phyloP scores from a whole-genome alignment of 1,140 invertebrate genomes.

The Zaprionus capensis region DNA sequence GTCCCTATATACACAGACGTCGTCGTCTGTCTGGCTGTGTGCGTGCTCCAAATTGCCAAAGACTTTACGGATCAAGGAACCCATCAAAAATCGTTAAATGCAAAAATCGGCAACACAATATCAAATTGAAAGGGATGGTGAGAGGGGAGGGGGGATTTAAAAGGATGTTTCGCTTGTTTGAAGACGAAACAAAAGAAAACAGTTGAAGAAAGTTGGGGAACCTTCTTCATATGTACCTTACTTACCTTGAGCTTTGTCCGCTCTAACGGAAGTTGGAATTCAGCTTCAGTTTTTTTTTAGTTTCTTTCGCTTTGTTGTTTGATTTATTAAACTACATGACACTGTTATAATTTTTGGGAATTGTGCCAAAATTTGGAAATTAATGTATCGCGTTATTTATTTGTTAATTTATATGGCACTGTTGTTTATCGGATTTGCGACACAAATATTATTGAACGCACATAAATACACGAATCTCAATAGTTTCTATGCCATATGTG shows the following conservation, averaged over 20 bases:
- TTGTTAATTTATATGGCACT: constrained; percentile 12
- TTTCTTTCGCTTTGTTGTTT: neutral
- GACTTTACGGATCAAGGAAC: constrained; percentile 79
- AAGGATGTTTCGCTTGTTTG: constrained; percentile 13
- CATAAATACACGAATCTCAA: constrained; percentile 22
- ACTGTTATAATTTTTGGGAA: constrained; percentile 35
- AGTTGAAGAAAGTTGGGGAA: neutral
- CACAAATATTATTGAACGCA: constrained; percentile 20
- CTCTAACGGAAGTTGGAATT: constrained; percentile 30
- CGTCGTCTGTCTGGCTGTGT: constrained; percentile 20
- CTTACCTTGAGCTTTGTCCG: constrained; percentile 63
- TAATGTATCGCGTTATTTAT: constrained; percentile 3
- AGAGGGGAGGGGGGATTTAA: neutral
- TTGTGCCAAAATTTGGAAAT: constrained; percentile 13
- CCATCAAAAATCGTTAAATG: constrained; percentile 82
- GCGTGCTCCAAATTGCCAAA: constrained; percentile 55
- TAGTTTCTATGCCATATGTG: constrained; percentile 27
- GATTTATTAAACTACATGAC: constrained; percentile 54
- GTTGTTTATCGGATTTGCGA: constrained; percentile 6
- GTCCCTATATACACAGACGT: constrained; percentile 4
- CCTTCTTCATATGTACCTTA: neutral
- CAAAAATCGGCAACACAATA: constrained; percentile 59
- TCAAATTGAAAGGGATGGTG: constrained; percentile 4
- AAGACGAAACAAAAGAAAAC: neutral
- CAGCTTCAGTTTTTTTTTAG: neutral